phyloP scores from a whole-genome alignment of 2,113 vertebrate species.

The Nothobranchius kuhntae region DNA sequence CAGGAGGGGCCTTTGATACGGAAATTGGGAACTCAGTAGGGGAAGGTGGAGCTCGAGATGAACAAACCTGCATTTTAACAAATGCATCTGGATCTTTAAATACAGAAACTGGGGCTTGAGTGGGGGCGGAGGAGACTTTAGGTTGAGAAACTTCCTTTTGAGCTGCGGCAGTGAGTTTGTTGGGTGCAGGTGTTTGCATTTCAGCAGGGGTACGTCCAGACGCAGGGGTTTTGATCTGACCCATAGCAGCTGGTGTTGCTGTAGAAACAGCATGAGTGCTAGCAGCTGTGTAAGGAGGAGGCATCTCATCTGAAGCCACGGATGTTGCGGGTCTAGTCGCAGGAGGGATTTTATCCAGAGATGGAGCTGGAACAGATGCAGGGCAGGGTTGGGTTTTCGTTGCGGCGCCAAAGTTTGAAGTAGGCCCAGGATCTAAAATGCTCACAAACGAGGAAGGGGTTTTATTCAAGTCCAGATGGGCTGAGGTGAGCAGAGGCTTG shows the following conservation, averaged over 20 bases:
- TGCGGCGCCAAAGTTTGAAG: not conserved
- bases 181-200: slow-evolving; percentile 13
- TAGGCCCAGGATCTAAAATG: slow-evolving; percentile 16
- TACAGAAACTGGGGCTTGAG: slow-evolving; percentile 7
- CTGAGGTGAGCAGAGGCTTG: slow-evolving; percentile 26
- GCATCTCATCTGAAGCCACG: slow-evolving; percentile 33
- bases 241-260: slow-evolving; percentile 17
- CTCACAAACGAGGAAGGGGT: slow-evolving; percentile 11
- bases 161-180: not conserved
- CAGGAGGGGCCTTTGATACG: slow-evolving; percentile 1
- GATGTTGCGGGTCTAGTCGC: slow-evolving; percentile 20
- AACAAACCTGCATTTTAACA: slow-evolving; percentile 9
- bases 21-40: slow-evolving; percentile 7
- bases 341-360: slow-evolving; percentile 37
- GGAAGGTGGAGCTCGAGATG: slow-evolving; percentile 13
- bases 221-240: slow-evolving; percentile 27
- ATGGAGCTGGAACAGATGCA: slow-evolving; percentile 21
- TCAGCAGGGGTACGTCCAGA: slow-evolving; percentile 8
- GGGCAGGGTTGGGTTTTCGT: slow-evolving; percentile 28
- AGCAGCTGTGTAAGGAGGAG: slow-evolving; percentile 18
- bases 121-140: not conserved
- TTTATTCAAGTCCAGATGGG: slow-evolving; percentile 16
- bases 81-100: slow-evolving; percentile 3
- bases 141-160: not conserved
- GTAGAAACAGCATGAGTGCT: slow-evolving; percentile 20